Conservation (phyloP, 2,888 invertebrate genomes). For the Gastracanthus pulcherrimus region DNA sequence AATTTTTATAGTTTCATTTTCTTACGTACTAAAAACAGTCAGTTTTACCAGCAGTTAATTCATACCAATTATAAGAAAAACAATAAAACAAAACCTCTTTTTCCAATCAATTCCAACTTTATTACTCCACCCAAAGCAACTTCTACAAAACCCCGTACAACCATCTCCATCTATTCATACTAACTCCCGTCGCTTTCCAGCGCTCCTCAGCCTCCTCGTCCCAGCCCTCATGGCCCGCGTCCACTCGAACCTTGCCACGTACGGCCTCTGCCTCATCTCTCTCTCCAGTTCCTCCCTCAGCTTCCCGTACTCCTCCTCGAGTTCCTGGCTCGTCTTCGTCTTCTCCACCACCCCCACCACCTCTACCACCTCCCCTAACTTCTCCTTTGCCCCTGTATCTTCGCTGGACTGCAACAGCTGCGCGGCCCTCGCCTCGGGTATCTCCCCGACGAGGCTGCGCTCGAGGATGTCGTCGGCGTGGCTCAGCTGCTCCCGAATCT, state of each 20-base stretch:
- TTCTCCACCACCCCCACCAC: constrained; percentile 57
- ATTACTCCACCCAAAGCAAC: too few species aligned
- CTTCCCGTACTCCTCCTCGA: constrained; percentile 55
- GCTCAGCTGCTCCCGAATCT: constrained; percentile 59
- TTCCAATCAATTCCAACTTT: neutral
- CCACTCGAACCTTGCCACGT: constrained; percentile 79
- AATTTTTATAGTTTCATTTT: too few species aligned
- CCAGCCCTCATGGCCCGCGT: constrained; percentile 59
- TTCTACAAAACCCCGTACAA: too few species aligned
- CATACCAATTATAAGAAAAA: too few species aligned
- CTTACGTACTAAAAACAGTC: too few species aligned
- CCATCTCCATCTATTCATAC: too few species aligned
- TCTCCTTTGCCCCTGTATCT: constrained; percentile 24
- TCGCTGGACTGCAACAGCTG: neutral
- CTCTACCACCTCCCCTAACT: neutral
- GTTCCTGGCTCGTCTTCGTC: constrained; percentile 62
- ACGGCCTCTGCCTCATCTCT: constrained; percentile 78
- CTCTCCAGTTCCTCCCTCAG: constrained; percentile 68
- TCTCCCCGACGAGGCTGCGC: constrained; percentile 8
- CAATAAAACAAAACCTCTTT: neutral
- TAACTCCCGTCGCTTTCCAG: neutral
- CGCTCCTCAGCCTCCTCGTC: constrained; percentile 22
- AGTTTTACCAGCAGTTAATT: too few species aligned
- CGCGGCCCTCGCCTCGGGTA: constrained; percentile 51
- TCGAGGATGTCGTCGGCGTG: constrained; percentile 51